phyloP scores from a whole-genome alignment of 2,888 invertebrate species.

The Spodoptera exigua region DNA sequence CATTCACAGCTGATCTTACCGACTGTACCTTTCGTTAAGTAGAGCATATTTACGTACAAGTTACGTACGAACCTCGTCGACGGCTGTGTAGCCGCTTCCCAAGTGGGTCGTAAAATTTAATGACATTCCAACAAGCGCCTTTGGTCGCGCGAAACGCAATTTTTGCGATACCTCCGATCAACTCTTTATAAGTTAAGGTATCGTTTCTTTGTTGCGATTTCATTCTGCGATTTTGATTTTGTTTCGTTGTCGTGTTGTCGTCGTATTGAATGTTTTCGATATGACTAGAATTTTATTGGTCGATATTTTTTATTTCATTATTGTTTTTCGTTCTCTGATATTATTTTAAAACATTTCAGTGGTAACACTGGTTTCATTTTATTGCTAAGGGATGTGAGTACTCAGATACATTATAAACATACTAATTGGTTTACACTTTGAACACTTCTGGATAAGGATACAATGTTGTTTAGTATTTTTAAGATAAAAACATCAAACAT shows the following conservation, averaged over 20 bases:
- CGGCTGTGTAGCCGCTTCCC: constrained; percentile 66
- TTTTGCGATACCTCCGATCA: constrained; percentile 78
- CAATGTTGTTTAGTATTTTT: too few species aligned
- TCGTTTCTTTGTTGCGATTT: constrained; percentile 30
- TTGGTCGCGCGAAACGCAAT: constrained; percentile 75
- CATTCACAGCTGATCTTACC: constrained; percentile 9
- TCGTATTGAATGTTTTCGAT: neutral
- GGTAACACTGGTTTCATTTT: too few species aligned
- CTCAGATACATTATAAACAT: too few species aligned
- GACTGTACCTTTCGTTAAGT: constrained; percentile 34
- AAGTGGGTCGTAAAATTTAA: constrained; percentile 84
- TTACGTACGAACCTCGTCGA: constrained; percentile 50
- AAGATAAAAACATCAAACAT: too few species aligned
- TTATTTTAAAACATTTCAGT: too few species aligned
- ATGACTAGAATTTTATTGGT: constrained; percentile 6
- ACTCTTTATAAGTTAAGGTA: constrained; percentile 72
- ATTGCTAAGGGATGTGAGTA: too few species aligned
- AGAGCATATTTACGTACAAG: constrained; percentile 52
- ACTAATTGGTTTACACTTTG: too few species aligned
- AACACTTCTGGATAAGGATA: too few species aligned
- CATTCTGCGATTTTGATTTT: constrained; percentile 2
- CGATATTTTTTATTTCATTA: neutral
- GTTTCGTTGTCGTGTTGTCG: neutral
- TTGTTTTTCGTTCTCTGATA: too few species aligned
- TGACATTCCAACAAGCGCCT: constrained; percentile 72